Conservation (phyloP, 2,113 vertebrate genomes). For the Rhinolophus sinicus region DNA sequence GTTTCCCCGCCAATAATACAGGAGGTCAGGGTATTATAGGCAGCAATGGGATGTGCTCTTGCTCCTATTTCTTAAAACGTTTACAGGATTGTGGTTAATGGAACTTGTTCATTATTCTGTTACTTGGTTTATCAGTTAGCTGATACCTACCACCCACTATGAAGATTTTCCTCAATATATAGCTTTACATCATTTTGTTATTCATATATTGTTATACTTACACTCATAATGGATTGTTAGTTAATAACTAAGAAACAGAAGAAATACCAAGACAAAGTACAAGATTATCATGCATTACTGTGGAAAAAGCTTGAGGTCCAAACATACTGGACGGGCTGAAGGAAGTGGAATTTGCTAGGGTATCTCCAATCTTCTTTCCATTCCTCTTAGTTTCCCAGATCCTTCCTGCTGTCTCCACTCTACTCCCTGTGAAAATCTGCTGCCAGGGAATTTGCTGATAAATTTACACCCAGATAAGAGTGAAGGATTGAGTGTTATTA, state of each 20-base stretch:
- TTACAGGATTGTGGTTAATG: neutral
- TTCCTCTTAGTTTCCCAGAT: neutral
- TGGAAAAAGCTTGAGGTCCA: neutral
- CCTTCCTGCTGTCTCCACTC: neutral
- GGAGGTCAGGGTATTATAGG: neutral
- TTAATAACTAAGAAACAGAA: neutral
- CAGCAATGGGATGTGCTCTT: neutral
- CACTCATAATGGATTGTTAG: neutral
- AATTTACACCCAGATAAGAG: neutral
- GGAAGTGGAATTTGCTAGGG: neutral
- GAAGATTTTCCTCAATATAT: neutral
- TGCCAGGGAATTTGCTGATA: neutral
- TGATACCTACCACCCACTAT: neutral
- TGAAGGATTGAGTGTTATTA: neutral
- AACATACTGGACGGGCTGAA: neutral
- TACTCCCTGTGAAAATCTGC: neutral
- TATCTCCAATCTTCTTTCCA: neutral
- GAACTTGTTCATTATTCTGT: neutral
- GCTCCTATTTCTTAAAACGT: neutral
- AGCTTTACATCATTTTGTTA: neutral
- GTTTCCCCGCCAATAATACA: neutral
- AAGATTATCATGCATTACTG: neutral
- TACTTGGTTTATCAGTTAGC: neutral
- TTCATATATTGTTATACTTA: neutral
- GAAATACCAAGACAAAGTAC: neutral